Evolutionary conservation across 2,113 vertebrate genomes (phyloP).

Genomic region (Prochilodus magdalenae): DNA sequence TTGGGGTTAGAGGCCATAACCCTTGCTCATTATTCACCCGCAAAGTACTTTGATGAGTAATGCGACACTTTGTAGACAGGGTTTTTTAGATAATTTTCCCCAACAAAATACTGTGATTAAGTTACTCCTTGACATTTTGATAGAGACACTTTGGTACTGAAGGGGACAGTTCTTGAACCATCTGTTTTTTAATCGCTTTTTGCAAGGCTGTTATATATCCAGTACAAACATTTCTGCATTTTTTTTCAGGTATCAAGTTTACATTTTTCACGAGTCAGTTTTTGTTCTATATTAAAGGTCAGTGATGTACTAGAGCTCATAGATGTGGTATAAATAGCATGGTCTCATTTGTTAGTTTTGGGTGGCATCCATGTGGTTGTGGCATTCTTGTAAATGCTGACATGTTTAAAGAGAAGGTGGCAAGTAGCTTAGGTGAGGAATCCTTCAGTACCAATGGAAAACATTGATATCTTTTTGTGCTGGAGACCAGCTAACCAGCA

Average conservation of each 20-base stretch:
- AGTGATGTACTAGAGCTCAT: not conserved
- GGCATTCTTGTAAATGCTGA: constrained; percentile 84
- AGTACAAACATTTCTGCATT: constrained; percentile 2
- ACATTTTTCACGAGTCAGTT: not conserved
- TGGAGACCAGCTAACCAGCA: constrained; percentile 84
- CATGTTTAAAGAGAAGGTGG: constrained; percentile 85
- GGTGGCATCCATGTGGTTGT: not conserved
- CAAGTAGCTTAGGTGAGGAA: constrained; percentile 84
- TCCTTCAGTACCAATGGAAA: constrained; percentile 76
- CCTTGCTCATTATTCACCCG: constrained; percentile 80
- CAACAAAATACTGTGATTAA: constrained; percentile 70
- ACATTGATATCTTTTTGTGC: constrained; percentile 82
- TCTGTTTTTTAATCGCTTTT: constrained; percentile 40
- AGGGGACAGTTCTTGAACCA: constrained; percentile 43
- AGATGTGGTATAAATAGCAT: not conserved
- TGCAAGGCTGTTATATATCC: constrained; percentile 33
- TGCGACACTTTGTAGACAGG: constrained; percentile 78
- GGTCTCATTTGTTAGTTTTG: not conserved
- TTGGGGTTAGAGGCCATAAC: constrained; percentile 80
- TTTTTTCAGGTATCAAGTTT: not conserved
- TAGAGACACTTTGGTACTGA: constrained; percentile 38
- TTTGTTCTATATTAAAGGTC: not conserved
- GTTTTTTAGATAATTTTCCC: constrained; percentile 75
- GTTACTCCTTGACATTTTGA: constrained; percentile 55
- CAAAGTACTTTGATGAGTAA: constrained; percentile 82